phyloP scores from a whole-genome alignment of 2,888 invertebrate species.

The Apamea sordens region DNA sequence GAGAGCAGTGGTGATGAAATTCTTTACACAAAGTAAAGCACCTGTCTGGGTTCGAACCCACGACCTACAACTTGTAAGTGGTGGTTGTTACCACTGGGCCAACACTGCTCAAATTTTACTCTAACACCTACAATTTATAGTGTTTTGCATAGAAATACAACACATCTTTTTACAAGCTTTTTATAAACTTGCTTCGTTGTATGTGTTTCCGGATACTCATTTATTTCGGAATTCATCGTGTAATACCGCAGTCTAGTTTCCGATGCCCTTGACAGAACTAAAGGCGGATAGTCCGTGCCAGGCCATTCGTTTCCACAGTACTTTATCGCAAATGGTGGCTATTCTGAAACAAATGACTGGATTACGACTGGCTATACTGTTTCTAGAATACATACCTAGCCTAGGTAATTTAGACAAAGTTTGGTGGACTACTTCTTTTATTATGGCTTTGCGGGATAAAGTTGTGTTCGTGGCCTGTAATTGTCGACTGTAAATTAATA shows the following conservation, averaged over 20 bases:
- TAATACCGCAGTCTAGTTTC: background rate
- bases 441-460: background rate
- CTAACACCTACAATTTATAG: background rate
- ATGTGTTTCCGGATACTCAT: background rate
- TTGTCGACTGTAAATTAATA: background rate
- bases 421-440: background rate
- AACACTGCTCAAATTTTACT: background rate
- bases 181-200: background rate
- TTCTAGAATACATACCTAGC: slow-evolving; percentile 17
- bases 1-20: too few relatives aligned
- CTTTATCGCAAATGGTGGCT: slow-evolving; percentile 52
- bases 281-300: slow-evolving; percentile 13
- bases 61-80: too few relatives aligned
- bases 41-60: too few relatives aligned
- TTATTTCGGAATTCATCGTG: slow-evolving; percentile 5
- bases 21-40: too few relatives aligned
- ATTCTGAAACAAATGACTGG: slow-evolving; percentile 44
- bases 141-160: background rate
- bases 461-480: background rate
- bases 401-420: slow-evolving; percentile 16
- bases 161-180: background rate
- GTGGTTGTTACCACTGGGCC: too few relatives aligned
- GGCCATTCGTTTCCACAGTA: slow-evolving; percentile 27
- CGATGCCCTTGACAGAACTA: slow-evolving; percentile 18
- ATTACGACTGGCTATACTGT: slow-evolving; percentile 33